A percentile compares a stretch with the other conserved stretches of the same genome.
These are phyloP conservation scores for Erpetoichthys calabaricus DNA, from an alignment of 2,797 vertebrate species.

Conservation along the genomic window DNA sequence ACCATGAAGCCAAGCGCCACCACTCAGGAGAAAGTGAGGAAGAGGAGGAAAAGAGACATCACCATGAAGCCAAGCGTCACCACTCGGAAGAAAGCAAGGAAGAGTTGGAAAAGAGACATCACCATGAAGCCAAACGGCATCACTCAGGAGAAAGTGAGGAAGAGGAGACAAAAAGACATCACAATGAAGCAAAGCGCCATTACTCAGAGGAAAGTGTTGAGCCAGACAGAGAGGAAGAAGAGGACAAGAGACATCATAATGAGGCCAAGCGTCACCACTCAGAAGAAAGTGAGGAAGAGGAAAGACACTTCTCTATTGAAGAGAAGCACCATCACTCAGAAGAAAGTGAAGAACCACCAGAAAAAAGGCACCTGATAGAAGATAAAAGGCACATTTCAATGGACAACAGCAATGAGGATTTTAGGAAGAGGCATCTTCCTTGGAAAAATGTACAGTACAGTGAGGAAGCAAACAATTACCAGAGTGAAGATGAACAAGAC, in stretches of 20 bases:
- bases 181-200: constrained; percentile 7
- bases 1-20: constrained; percentile 16
- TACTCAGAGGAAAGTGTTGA: constrained; percentile 24
- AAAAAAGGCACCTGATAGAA: background rate
- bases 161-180: constrained; percentile 22
- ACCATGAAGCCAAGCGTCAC: background rate
- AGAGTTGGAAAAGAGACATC: constrained; percentile 11
- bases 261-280: constrained; percentile 25
- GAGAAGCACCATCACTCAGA: constrained; percentile 5
- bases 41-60: constrained; percentile 11
- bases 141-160: constrained; percentile 25
- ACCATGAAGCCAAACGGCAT: constrained; percentile 27
- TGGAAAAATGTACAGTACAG: constrained; percentile 21
- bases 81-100: background rate
- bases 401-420: constrained; percentile 22
- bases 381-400: background rate
- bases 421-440: constrained; percentile 25
- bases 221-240: constrained; percentile 24
- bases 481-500: constrained; percentile 3
- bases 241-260: constrained; percentile 10
- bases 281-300: constrained; percentile 19
- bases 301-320: constrained; percentile 8
- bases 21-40: constrained; percentile 23
- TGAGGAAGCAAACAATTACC: constrained; percentile 18
- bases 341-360: constrained; percentile 18